A percentile compares a stretch with the other conserved stretches of the same genome.
Evolutionary conservation across 2,113 vertebrate genomes (phyloP).

Genomic region (Maccullochella peelii): DNA sequence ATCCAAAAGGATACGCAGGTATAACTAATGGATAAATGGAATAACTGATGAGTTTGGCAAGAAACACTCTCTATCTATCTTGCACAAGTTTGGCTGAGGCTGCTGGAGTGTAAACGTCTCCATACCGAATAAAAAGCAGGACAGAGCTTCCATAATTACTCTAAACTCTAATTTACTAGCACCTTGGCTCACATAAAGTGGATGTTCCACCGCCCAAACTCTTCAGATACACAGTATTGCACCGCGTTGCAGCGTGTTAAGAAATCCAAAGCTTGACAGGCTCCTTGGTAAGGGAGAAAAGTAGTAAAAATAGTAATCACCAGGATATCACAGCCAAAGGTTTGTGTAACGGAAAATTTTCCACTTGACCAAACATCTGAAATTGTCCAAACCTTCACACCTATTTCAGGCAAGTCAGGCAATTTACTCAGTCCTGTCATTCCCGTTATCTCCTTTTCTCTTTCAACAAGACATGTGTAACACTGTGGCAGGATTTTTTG

Average conservation of each 20-base stretch:
- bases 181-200: not conserved
- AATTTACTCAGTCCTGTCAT: constrained; percentile 51
- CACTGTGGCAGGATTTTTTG: not conserved
- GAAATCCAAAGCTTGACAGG: not conserved
- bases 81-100: not conserved
- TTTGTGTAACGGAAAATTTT: constrained; percentile 67
- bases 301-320: constrained; percentile 9
- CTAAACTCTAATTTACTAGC: not conserved
- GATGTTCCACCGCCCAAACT: not conserved
- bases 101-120: not conserved
- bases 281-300: not conserved
- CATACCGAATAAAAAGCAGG: not conserved
- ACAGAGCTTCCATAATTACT: not conserved
- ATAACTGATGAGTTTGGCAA: not conserved
- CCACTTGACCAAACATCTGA: constrained; percentile 67
- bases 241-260: not conserved
- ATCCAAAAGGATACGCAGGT: no score
- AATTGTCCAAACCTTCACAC: constrained; percentile 50
- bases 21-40: not conserved
- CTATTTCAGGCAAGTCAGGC: constrained; percentile 53
- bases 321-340: constrained; percentile 21
- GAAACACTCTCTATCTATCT: not conserved
- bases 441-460: constrained; percentile 30
- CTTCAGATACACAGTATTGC: not conserved
- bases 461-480: constrained; percentile 47